Conservation (phyloP, 2,888 invertebrate species). For the Leucoma salicis region DNA sequence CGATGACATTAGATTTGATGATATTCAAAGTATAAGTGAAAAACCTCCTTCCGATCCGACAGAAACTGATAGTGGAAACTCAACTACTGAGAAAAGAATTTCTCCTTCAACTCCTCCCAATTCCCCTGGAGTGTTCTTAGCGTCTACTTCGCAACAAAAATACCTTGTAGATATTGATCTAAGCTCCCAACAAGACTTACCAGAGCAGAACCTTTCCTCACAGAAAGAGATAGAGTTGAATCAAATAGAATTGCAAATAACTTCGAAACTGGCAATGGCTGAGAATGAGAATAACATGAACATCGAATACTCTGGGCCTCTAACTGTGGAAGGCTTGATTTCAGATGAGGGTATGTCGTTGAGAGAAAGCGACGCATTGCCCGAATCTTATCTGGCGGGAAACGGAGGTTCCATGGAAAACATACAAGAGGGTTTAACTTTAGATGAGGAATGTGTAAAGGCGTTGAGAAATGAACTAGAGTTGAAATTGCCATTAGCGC, state of each 20-base stretch:
- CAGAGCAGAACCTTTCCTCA: conserved; percentile 37
- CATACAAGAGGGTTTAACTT: conserved; percentile 79
- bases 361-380: conserved; percentile 50
- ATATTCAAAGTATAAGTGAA: conserved; percentile 52
- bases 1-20: conserved; percentile 61
- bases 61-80: conserved; percentile 46
- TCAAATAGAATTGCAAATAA: conserved; percentile 73
- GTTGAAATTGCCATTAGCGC: conserved; percentile 86
- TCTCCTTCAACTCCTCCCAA: conserved; percentile 73
- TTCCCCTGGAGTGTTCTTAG: conserved; percentile 67
- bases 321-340: conserved; percentile 59
- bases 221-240: conserved; percentile 62
- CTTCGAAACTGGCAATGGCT: conserved; percentile 73
- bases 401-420: conserved; percentile 78
- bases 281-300: conserved; percentile 80
- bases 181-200: conserved; percentile 31
- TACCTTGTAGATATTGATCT: conserved; percentile 66
- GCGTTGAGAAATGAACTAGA: conserved; percentile 87
- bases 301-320: conserved; percentile 73
- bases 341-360: conserved; percentile 45
- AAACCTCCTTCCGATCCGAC: conserved; percentile 46
- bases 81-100: conserved; percentile 59
- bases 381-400: conserved; percentile 65
- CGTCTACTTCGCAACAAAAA: conserved; percentile 63
- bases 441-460: conserved; percentile 87